Conservation (phyloP, 2,113 vertebrate genomes). For the Lagopus muta region DNA sequence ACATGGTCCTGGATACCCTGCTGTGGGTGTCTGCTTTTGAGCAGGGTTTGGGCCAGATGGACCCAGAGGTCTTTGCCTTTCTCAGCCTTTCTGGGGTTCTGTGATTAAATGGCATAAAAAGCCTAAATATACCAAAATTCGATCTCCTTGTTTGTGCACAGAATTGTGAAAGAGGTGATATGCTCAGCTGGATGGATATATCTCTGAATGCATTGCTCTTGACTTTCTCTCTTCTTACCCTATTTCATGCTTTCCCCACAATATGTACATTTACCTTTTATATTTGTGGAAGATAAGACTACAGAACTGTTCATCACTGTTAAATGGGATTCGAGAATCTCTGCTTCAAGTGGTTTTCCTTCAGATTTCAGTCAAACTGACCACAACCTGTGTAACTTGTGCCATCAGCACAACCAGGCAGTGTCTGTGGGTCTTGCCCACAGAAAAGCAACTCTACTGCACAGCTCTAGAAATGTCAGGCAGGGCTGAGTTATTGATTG, state of each 20-base stretch:
- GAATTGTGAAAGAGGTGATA: not conserved
- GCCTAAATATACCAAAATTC: not conserved
- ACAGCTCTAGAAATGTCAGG: not conserved
- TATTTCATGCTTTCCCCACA: not conserved
- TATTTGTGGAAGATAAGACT: not conserved
- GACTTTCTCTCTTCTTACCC: not conserved
- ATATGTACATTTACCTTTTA: not conserved
- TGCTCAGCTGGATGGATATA: not conserved
- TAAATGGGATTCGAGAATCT: not conserved
- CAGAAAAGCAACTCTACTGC: not conserved
- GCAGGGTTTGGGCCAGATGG: not conserved
- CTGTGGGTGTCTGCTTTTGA: not conserved
- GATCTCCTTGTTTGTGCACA: not conserved
- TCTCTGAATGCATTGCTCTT: not conserved
- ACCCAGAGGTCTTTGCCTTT: not conserved
- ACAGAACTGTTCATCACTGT: not conserved
- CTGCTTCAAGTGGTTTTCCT: not conserved
- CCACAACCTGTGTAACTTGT: not conserved
- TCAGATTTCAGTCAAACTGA: not conserved
- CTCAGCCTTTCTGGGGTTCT: not conserved
- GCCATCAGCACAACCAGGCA: not conserved
- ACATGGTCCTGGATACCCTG: not conserved
- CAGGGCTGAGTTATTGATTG: not conserved
- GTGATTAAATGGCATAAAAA: not conserved
- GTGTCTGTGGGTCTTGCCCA: not conserved